Evolutionary conservation across 2,113 vertebrate genomes (phyloP).

Genomic region (Naja naja): DNA sequence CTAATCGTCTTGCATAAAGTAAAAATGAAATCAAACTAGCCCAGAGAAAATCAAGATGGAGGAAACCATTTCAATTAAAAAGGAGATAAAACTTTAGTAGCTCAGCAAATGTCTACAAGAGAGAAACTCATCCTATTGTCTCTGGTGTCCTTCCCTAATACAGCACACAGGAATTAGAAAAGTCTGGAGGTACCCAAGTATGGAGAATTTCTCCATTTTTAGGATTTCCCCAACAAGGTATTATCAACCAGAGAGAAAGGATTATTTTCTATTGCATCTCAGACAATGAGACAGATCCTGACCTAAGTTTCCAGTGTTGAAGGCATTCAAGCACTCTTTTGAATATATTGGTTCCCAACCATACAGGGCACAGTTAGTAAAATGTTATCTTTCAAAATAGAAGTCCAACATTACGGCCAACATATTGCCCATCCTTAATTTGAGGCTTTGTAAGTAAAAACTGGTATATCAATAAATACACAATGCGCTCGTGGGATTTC

Average conservation of each 20-base stretch:
- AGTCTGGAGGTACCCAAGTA: background rate
- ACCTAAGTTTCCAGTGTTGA: background rate
- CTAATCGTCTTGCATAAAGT: background rate
- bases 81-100: no score
- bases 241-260: background rate
- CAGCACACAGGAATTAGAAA: background rate
- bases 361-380: background rate
- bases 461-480: background rate
- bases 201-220: background rate
- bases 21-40: background rate
- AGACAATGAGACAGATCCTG: background rate
- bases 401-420: background rate
- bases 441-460: background rate
- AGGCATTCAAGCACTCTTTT: background rate
- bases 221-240: background rate
- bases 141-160: background rate
- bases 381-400: background rate
- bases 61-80: background rate
- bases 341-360: background rate
- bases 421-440: background rate
- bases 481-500: conserved; percentile 21
- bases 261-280: background rate
- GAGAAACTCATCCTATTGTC: no score
- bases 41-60: background rate
- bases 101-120: background rate